Percentiles rank a stretch among this genome's conserved stretches.
These are phyloP conservation scores for Tautogolabrus adspersus DNA, from an alignment of 2,113 vertebrate genomes.

Conservation along the genomic window DNA sequence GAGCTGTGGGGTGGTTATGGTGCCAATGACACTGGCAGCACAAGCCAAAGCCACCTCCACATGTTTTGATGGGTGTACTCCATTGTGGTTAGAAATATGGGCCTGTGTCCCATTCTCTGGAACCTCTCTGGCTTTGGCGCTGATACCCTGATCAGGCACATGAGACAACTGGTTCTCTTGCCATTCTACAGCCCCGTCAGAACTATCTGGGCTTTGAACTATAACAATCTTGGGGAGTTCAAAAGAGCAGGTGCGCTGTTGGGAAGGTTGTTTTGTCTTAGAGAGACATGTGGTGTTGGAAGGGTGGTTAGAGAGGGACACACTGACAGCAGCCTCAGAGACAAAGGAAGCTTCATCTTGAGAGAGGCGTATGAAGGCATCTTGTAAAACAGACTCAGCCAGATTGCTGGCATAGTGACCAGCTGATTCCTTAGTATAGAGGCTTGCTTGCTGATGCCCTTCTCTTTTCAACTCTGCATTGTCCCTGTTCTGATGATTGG, in stretches of 20 bases:
- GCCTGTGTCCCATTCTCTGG: conserved; percentile 59
- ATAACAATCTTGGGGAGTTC: conserved; percentile 97
- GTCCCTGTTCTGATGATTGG: conserved; percentile 72
- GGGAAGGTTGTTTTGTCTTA: conserved; percentile 68
- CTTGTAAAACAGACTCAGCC: conserved; percentile 95
- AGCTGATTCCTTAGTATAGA: conserved; percentile 75
- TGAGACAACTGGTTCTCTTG: conserved; percentile 76
- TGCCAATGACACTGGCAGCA: conserved; percentile 93
- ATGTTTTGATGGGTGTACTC: conserved; percentile 80
- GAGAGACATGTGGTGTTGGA: conserved; percentile 46
- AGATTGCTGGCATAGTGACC: conserved; percentile 94
- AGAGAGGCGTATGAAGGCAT: conserved; percentile 94
- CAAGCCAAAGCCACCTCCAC: conserved; percentile 92
- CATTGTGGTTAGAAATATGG: conserved; percentile 30
- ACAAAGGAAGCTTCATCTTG: conserved; percentile 87
- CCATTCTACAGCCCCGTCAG: conserved; percentile 87
- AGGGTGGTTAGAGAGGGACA: conserved; percentile 71
- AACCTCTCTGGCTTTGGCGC: conserved; percentile 54
- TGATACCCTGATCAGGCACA: conserved; percentile 71
- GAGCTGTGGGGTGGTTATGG: conserved; percentile 91
- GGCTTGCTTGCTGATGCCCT: conserved; percentile 38
- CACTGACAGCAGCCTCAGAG: conserved; percentile 84
- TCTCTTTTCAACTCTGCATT: conserved; percentile 72
- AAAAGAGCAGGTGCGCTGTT: conserved; percentile 87
- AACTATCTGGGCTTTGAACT: conserved; percentile 93